phyloP scores from a whole-genome alignment of 1,140 invertebrate genomes.

The Helicorthomorpha holstii region DNA sequence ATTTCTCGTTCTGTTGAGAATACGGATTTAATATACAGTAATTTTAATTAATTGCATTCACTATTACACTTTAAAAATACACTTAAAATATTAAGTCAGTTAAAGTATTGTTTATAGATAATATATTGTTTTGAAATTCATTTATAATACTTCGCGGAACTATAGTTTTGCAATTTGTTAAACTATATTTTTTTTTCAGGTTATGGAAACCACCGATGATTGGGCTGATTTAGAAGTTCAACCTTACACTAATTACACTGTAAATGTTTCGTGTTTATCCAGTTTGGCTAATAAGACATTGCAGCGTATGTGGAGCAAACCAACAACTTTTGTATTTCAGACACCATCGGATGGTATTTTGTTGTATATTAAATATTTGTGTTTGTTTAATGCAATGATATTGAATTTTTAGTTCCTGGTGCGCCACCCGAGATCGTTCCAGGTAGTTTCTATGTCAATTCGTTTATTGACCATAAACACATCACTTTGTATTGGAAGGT shows the following conservation, averaged over 20 bases:
- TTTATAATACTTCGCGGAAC: too few relatives aligned
- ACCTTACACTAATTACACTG: not conserved
- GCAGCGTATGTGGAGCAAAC: not conserved
- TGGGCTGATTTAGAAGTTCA: too few relatives aligned
- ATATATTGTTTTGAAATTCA: too few relatives aligned
- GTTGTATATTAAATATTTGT: not conserved
- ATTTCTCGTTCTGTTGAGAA: too few relatives aligned
- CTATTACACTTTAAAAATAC: too few relatives aligned
- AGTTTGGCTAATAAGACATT: not conserved
- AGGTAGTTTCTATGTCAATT: slow-evolving; percentile 4
- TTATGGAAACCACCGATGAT: too few relatives aligned
- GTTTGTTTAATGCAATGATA: not conserved
- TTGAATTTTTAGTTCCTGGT: not conserved
- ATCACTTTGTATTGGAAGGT: not conserved
- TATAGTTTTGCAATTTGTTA: too few relatives aligned
- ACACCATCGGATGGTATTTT: not conserved
- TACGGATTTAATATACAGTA: too few relatives aligned
- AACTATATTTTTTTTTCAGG: too few relatives aligned
- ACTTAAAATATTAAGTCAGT: too few relatives aligned
- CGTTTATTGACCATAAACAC: not conserved
- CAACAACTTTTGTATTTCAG: not conserved
- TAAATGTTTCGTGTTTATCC: not conserved
- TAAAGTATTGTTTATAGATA: too few relatives aligned
- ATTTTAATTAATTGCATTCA: too few relatives aligned
- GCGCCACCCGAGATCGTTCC: not conserved